These are phyloP conservation scores for Siniperca undulata DNA, from an alignment of 2,797 vertebrate species.

Conservation along the genomic window DNA sequence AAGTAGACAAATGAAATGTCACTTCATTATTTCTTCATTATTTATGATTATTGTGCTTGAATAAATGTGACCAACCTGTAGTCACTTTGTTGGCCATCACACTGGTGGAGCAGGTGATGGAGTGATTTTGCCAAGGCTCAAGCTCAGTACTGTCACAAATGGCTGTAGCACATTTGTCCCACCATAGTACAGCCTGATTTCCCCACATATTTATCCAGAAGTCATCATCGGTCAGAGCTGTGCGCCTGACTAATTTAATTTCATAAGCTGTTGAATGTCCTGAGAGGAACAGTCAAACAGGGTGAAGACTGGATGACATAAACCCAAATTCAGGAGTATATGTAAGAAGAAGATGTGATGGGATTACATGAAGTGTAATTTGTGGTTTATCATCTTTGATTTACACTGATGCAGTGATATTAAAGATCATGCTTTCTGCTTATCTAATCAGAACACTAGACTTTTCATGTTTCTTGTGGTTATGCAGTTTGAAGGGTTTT, in stretches of 20 bases:
- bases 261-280: slow-evolving; percentile 61
- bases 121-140: slow-evolving; percentile 22
- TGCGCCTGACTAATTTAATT: slow-evolving; percentile 67
- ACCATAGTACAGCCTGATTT: slow-evolving; percentile 48
- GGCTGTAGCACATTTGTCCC: slow-evolving; percentile 40
- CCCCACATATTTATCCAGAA: slow-evolving; percentile 57
- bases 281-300: slow-evolving; percentile 45
- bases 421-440: not conserved
- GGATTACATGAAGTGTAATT: slow-evolving; percentile 43
- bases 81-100: slow-evolving; percentile 15
- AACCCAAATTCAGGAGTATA: slow-evolving; percentile 12
- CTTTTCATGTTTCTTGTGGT: too few species aligned
- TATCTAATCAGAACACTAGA: slow-evolving; percentile 4
- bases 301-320: slow-evolving; percentile 35
- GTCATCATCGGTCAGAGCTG: slow-evolving; percentile 55
- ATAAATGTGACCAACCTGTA: slow-evolving; percentile 5
- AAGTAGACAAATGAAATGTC: slow-evolving; percentile 11
- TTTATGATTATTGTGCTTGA: slow-evolving; percentile 19
- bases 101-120: slow-evolving; percentile 26
- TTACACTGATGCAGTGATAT: not conserved
- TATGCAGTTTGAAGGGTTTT: too few species aligned
- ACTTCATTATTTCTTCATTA: slow-evolving; percentile 17
- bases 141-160: slow-evolving; percentile 49
- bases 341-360: slow-evolving; percentile 34
- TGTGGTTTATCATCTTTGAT: slow-evolving; percentile 33